Base-by-base conservation (phyloP, 2,113 vertebrate genomes). In the Malurus alboscapulatus region DNA sequence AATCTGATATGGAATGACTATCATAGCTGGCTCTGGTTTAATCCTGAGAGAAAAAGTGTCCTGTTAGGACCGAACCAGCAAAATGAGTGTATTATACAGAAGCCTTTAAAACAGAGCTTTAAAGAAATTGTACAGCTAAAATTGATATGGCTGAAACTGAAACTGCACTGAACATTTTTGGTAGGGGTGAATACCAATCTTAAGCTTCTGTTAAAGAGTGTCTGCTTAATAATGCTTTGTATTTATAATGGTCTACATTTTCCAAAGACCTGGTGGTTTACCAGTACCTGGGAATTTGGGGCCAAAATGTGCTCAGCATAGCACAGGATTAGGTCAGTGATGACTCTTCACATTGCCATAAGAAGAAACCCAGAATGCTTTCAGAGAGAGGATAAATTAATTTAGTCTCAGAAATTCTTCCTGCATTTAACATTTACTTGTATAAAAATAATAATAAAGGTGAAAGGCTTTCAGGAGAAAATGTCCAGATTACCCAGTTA, bases 291-390 rank as follows among this genome's bases (percentile, higher is more conserved):
- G 47, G 32, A 12, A 12, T 66, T 38, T 66, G n/a, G 40, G 17
- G 11, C 48, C 42, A 58, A 19, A 72, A 38, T 10, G 6, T 65
- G 26, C 38, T 76, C 72, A 26, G 5, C 38, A 12, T 7, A 53
- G 34, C 15, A 11, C 47, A 58, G 67, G 20, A 40, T 54, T 27
- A 36, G 61, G 14, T 8, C 24, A 29, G 7, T 57, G 42, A 42
- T 27, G 25, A 15, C 14, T 30, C 34, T 44, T 61, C 26, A 5
- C 0, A 0, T 18, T 83, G 50, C 30, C 6, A 0, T 62, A 24
- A 68, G 90, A 50, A 54, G 26, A 80, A 76, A 58, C 12, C 34
- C 42, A 50, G 29, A 51, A 47, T 18, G 14, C 24, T 24, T 68
- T 47, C 42, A 6, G 20, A 16, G 20, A 40, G 25, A 65, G n/a